phyloP scores from a whole-genome alignment of 2,888 invertebrate genomes.

The Drosophila fungiperda region DNA sequence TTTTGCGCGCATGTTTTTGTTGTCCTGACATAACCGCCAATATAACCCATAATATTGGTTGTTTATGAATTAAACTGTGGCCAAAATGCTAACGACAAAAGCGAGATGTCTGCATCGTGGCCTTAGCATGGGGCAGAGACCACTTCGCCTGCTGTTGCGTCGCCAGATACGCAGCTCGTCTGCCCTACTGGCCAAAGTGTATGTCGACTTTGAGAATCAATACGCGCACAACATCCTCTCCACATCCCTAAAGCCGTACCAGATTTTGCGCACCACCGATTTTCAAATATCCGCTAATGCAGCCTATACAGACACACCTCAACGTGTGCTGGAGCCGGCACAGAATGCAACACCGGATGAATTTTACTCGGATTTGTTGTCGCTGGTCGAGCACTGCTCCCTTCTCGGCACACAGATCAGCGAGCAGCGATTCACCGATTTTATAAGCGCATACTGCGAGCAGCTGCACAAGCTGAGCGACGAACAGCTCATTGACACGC shows the following conservation, averaged over 20 bases:
- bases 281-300: not conserved
- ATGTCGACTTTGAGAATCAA: constrained; percentile 81
- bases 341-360: constrained; percentile 29
- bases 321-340: constrained; percentile 47
- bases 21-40: constrained; percentile 36
- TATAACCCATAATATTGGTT: not conserved
- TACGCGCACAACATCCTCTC: constrained; percentile 81
- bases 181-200: constrained; percentile 61
- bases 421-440: constrained; percentile 70
- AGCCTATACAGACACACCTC: not conserved
- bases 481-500: constrained; percentile 86
- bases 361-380: constrained; percentile 64
- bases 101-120: constrained; percentile 34
- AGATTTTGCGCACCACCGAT: constrained; percentile 58
- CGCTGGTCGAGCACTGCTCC: constrained; percentile 69
- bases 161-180: constrained; percentile 47
- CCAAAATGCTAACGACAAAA: constrained; percentile 35
- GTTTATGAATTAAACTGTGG: constrained; percentile 31
- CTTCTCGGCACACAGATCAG: constrained; percentile 64
- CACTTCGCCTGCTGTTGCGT: not conserved
- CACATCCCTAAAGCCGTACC: constrained; percentile 74
- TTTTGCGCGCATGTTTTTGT: constrained; percentile 10
- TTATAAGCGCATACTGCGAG: constrained; percentile 84
- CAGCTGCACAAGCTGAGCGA: constrained; percentile 87
- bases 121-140: constrained; percentile 18